phyloP scores from a whole-genome alignment of 2,888 invertebrate species.

The Ormyrus thymus region DNA sequence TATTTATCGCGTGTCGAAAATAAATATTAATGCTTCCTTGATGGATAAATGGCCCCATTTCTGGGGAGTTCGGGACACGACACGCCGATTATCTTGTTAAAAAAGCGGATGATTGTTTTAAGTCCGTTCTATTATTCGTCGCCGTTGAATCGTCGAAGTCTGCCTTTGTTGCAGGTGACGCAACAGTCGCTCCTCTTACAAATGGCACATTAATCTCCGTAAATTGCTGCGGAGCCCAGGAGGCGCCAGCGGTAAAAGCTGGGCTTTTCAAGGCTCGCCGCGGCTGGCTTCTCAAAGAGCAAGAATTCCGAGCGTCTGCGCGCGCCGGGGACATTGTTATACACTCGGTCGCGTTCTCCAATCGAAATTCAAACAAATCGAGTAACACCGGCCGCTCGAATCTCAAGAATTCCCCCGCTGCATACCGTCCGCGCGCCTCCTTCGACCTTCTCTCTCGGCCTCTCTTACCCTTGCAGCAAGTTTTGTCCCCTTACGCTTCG shows the following conservation, averaged over 20 bases:
- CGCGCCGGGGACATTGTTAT: neutral
- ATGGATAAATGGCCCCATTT: no score
- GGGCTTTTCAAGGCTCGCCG: neutral
- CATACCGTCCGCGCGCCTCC: neutral
- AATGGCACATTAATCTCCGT: neutral
- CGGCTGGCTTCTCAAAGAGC: neutral
- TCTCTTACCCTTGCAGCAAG: no score
- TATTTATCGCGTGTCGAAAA: no score
- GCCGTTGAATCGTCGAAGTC: no score
- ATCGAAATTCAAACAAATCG: conserved; percentile 26
- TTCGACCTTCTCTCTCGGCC: neutral
- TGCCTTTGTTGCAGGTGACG: no score
- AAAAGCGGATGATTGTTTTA: no score
- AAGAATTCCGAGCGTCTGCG: conserved; percentile 1
- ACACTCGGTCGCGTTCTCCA: neutral
- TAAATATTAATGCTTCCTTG: no score
- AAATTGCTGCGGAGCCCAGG: neutral
- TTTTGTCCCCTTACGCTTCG: no score
- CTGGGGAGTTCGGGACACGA: no score
- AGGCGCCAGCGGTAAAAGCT: neutral
- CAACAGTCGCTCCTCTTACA: no score
- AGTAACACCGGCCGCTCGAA: neutral
- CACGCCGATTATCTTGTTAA: no score
- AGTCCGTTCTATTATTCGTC: no score
- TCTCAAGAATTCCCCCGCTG: neutral